Conservation (phyloP, 2,113 vertebrate genomes). For the Eudorcas thomsonii region DNA sequence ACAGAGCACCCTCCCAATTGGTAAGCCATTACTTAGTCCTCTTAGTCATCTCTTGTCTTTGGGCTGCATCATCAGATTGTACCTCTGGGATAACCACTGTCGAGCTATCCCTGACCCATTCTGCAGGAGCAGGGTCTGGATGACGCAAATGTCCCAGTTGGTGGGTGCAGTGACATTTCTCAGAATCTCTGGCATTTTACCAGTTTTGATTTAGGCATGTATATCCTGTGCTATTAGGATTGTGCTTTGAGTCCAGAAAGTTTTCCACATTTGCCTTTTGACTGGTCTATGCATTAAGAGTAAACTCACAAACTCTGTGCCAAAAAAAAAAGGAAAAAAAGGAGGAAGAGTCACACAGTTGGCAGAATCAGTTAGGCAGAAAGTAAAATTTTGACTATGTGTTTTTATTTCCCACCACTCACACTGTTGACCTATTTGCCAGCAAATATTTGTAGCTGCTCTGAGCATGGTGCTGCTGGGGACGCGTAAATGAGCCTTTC, state of each 20-base stretch:
- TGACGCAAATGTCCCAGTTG: not conserved
- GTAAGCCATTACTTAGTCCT: too few relatives aligned
- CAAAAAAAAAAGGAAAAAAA: not conserved
- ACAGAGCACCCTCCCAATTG: not conserved
- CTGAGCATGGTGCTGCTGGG: not conserved
- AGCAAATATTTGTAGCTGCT: not conserved
- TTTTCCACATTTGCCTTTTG: not conserved
- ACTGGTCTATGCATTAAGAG: not conserved
- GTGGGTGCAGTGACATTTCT: not conserved
- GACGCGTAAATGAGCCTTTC: too few relatives aligned
- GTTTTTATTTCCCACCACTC: not conserved
- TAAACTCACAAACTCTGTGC: not conserved
- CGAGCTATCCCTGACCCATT: too few relatives aligned
- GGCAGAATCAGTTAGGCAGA: not conserved
- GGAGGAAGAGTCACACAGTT: not conserved
- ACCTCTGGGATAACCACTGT: not conserved
- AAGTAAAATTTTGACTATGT: not conserved
- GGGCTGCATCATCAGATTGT: not conserved
- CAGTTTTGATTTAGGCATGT: not conserved
- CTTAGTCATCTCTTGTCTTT: not conserved
- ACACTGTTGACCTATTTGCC: not conserved
- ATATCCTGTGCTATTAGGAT: not conserved
- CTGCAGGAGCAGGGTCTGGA: not conserved
- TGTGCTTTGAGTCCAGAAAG: not conserved
- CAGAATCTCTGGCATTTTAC: not conserved